A percentile compares a stretch with the other conserved stretches of the same genome.
phyloP scores from a whole-genome alignment of 2,113 vertebrate species.

The Callithrix jacchus region DNA sequence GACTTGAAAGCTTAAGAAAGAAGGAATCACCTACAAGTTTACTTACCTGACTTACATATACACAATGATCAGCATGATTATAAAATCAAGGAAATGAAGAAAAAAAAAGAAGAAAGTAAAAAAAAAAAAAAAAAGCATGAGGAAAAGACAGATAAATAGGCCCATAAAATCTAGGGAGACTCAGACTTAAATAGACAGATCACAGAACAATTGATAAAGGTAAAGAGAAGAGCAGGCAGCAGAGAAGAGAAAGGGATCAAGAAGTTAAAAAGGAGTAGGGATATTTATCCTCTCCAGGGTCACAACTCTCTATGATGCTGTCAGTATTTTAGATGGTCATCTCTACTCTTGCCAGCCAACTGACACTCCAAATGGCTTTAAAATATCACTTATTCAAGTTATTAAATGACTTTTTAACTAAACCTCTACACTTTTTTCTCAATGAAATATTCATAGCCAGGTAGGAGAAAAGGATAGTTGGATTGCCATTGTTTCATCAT shows the following conservation, averaged over 20 bases:
- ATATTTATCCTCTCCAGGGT: background rate
- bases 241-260: background rate
- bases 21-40: background rate
- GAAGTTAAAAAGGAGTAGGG: background rate
- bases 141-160: background rate
- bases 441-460: background rate
- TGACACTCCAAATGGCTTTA: background rate
- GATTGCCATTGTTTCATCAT: background rate
- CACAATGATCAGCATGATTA: background rate
- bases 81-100: background rate
- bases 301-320: background rate
- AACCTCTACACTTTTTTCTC: background rate
- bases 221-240: background rate
- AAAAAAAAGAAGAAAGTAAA: background rate
- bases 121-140: background rate
- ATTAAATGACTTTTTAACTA: background rate
- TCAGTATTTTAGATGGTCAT: background rate
- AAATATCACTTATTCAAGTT: background rate
- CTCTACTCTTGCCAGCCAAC: background rate
- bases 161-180: background rate
- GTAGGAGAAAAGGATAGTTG: background rate
- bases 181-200: background rate
- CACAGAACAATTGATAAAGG: background rate
- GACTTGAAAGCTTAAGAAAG: background rate
- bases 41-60: background rate